A percentile compares a stretch with the other conserved stretches of the same genome.
phyloP scores from a whole-genome alignment of 2,113 vertebrate species.

The Galemys pyrenaicus region DNA sequence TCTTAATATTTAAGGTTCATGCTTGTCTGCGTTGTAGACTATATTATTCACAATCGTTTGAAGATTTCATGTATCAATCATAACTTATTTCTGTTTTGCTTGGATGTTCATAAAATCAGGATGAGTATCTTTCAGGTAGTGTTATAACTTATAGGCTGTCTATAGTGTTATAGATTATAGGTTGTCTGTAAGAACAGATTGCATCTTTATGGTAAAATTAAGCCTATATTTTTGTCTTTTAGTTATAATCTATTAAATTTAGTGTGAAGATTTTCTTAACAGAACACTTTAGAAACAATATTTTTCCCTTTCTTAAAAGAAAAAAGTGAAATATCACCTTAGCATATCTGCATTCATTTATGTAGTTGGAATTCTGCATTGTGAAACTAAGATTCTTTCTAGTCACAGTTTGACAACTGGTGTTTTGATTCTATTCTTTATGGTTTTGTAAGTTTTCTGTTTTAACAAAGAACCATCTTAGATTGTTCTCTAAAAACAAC shows the following conservation, averaged over 20 bases:
- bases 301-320: neutral
- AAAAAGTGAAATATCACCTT: neutral
- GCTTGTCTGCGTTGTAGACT: neutral
- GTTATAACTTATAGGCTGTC: neutral
- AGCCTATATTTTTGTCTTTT: neutral
- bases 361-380: neutral
- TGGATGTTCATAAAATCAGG: neutral
- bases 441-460: conserved; percentile 23
- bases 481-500: neutral
- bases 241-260: neutral
- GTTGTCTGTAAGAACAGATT: neutral
- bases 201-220: neutral
- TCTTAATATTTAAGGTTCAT: neutral
- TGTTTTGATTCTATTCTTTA: conserved; percentile 45
- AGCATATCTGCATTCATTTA: conserved; percentile 11
- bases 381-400: conserved; percentile 37
- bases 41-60: neutral
- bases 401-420: neutral
- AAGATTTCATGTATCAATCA: neutral
- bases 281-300: neutral
- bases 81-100: conserved; percentile 28
- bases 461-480: conserved; percentile 32
- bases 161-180: neutral
- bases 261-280: neutral
- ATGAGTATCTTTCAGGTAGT: neutral